Evolutionary conservation across 2,797 vertebrate genomes (phyloP).

Genomic region (Mionectes olivaceus): DNA sequence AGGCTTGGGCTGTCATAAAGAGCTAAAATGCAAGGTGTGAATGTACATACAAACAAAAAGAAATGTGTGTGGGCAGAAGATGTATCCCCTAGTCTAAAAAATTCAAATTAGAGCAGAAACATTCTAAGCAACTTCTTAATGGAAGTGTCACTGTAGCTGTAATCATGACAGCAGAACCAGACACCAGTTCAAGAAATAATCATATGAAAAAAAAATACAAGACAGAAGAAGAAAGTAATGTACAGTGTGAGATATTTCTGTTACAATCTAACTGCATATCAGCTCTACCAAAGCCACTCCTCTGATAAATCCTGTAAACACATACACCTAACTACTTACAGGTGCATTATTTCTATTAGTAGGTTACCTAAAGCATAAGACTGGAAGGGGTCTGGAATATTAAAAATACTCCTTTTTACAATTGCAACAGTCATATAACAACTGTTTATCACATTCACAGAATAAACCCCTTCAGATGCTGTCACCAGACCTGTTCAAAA

Average conservation of each 20-base stretch:
- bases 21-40: slow-evolving; percentile 28
- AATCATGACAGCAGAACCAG: neutral
- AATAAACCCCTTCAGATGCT: neutral
- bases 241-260: neutral
- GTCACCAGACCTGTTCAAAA: neutral
- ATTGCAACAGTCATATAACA: neutral
- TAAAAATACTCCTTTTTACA: neutral
- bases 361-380: neutral
- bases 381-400: neutral
- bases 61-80: neutral
- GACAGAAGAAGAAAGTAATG: neutral
- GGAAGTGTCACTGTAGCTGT: neutral
- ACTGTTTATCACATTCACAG: neutral
- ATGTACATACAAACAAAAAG: slow-evolving; percentile 10
- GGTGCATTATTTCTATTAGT: neutral
- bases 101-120: neutral
- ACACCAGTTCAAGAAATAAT: neutral
- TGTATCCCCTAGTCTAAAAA: neutral
- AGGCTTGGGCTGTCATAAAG: neutral
- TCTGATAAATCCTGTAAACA: neutral
- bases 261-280: neutral
- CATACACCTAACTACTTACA: neutral
- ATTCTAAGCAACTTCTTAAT: slow-evolving; percentile 29
- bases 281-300: neutral
- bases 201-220: neutral